These are phyloP conservation scores for Hippocampus comes DNA, from an alignment of 2,113 vertebrate species.

Conservation along the genomic window DNA sequence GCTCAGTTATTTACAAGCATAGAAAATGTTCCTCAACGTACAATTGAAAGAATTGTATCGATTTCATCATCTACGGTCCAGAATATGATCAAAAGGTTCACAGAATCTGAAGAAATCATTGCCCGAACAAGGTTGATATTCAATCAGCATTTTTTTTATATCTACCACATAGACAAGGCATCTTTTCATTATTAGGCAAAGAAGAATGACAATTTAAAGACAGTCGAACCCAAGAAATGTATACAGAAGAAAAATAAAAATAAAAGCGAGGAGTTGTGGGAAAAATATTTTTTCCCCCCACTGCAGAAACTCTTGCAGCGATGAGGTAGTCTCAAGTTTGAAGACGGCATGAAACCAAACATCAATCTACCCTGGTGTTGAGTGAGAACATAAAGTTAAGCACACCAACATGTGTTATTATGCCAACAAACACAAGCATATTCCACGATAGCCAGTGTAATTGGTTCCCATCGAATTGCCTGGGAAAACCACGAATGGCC, in stretches of 20 bases:
- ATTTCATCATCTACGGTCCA: no score
- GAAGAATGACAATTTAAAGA: not conserved
- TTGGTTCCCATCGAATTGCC: not conserved
- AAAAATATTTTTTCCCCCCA: not conserved
- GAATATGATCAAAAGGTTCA: no score
- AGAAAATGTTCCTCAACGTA: no score
- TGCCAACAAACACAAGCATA: conserved; percentile 1
- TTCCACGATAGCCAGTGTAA: not conserved
- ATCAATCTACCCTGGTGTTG: not conserved
- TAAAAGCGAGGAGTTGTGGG: not conserved
- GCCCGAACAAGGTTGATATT: no score
- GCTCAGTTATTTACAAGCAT: no score
- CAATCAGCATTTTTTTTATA: no score
- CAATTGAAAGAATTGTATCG: no score
- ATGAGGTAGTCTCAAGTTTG: not conserved
- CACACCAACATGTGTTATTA: not conserved
- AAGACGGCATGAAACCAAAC: not conserved
- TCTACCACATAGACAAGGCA: no score
- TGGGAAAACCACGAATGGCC: not conserved
- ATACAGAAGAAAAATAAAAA: not conserved
- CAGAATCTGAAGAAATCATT: no score
- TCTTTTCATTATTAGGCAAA: no score
- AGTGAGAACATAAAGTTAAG: not conserved
- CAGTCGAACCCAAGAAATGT: not conserved
- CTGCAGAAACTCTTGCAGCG: not conserved